Evolutionary conservation across 2,888 invertebrate species (phyloP), one percentile per base, ranked within the genome.

Genomic region (Frankliniella fusca): DNA sequence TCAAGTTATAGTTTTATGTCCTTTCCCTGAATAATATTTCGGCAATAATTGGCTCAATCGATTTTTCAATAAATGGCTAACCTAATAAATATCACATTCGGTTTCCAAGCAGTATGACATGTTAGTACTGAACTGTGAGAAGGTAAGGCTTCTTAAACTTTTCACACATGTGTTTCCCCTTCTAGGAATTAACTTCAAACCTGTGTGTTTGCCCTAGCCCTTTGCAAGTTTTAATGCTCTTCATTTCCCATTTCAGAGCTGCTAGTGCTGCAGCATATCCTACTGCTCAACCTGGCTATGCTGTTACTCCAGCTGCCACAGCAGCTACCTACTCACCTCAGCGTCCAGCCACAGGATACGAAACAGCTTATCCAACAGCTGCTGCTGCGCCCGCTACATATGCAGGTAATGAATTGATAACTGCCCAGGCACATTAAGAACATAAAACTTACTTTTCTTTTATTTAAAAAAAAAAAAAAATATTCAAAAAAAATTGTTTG

Each of bases 321-420:
- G 95, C 95, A 83, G 94, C 94, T 81, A 93, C 95, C 81, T 96
- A 96, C 89, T 93, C 94, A 84, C 94, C 96, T 80, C 95, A 95
- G 87, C 92, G 94, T 84, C 92, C 93, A 83, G 92, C 94, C 61
- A 92, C 94, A 81, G 94, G 94, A 83, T 94, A 95, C 90, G 94
- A 95, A 87, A 94, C 94, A 85, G 94, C 95, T 80, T 94, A 94
- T 86, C 95, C 95, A 86, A 94, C 94, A 38, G 94, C 95, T 70
- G 93, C 94, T 83, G 83, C 85, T n/a, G 84, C 84, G 11, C 85
- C 85, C 48, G 85, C 84, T 87, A 91, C 92, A 80, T 92, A 91
- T 88, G 91, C 91, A 84, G 90, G 90, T 90, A 86, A 87, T 85
- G 83, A 81, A 80, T 8, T 81, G 27, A n/a, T 5, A 28, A 38